Evolutionary conservation across 2,797 vertebrate genomes (phyloP).

Genomic region (Hapalemur alaotrensis): DNA sequence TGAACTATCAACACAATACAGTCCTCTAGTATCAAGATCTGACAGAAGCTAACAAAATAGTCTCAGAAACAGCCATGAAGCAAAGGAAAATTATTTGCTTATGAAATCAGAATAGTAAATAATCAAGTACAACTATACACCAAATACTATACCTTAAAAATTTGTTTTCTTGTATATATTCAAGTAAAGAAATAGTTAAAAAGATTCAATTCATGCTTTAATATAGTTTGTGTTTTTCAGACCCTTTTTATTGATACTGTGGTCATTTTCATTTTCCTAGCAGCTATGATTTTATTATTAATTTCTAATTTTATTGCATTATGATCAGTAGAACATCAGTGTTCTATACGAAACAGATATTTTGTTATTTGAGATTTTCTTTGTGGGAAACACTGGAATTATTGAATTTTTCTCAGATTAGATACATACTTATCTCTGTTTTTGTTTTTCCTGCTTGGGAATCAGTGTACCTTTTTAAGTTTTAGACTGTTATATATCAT

Average conservation of each 20-base stretch:
- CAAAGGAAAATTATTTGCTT: constrained; percentile 3
- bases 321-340: not conserved
- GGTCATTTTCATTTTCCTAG: constrained; percentile 26
- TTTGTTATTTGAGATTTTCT: not conserved
- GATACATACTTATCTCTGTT: not conserved
- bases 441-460: constrained; percentile 1
- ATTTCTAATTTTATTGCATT: not conserved
- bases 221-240: not conserved
- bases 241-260: not conserved
- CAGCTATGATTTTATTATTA: not conserved
- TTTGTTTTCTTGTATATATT: not conserved
- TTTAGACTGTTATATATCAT: not conserved
- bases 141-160: not conserved
- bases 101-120: constrained; percentile 12
- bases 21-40: not conserved
- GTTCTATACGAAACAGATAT: not conserved
- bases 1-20: constrained; percentile 5
- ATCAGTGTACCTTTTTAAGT: not conserved
- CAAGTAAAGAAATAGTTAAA: not conserved
- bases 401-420: not conserved
- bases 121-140: not conserved
- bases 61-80: not conserved
- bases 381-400: not conserved
- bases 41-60: not conserved
- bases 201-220: not conserved